phyloP scores from a whole-genome alignment of 1,140 invertebrate species.

The Aphis craccivora region DNA sequence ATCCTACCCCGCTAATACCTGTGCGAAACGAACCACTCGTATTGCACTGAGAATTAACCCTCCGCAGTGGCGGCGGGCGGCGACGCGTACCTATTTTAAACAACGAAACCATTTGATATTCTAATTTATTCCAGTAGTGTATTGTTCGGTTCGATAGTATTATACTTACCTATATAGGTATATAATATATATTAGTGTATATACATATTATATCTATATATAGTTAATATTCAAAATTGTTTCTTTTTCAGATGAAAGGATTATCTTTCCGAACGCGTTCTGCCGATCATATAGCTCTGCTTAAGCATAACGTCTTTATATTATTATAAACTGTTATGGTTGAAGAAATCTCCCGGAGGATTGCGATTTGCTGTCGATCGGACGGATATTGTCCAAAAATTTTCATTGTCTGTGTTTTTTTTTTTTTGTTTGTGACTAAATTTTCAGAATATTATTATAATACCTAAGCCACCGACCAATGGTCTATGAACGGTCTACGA shows the following conservation, averaged over 20 bases:
- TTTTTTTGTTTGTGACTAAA: neutral
- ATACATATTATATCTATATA: neutral
- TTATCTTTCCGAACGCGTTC: conserved; percentile 12
- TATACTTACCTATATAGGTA: neutral
- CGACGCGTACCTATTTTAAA: conserved; percentile 29
- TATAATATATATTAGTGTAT: no score
- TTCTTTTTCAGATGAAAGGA: conserved; percentile 44
- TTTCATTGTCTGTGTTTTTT: neutral
- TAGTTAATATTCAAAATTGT: conserved; percentile 31
- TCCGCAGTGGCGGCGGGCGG: neutral
- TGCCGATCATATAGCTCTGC: neutral
- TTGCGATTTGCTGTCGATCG: neutral
- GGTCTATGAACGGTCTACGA: conserved; percentile 14
- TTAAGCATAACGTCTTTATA: neutral
- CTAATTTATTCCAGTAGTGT: conserved; percentile 44
- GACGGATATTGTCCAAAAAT: neutral
- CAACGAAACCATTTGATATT: conserved; percentile 37
- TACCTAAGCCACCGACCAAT: neutral
- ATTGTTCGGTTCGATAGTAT: conserved; percentile 45
- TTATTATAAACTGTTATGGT: neutral
- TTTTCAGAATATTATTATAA: neutral
- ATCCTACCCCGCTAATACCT: conserved; percentile 53
- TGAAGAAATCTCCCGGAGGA: neutral
- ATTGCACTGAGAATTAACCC: conserved; percentile 43
- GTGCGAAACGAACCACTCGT: conserved; percentile 55